A percentile compares a stretch with the other conserved stretches of the same genome.
These are phyloP conservation scores for Drosophila helvetica DNA, from an alignment of 2,888 invertebrate genomes.

Conservation along the genomic window DNA sequence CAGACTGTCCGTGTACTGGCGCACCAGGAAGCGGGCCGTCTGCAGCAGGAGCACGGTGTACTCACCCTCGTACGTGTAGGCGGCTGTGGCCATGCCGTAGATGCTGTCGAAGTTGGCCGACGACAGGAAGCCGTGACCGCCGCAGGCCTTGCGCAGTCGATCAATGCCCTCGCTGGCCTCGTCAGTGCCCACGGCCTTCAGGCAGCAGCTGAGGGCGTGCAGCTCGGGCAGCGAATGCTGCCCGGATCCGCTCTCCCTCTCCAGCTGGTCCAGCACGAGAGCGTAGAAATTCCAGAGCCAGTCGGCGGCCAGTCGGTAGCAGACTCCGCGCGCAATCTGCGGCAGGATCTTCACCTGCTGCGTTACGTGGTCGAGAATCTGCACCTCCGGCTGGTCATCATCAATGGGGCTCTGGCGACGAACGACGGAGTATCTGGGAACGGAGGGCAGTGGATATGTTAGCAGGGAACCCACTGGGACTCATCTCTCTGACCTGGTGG, in stretches of 20 bases:
- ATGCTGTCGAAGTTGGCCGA: conserved; percentile 92
- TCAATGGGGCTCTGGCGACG: conserved; percentile 94
- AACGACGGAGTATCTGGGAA: conserved; percentile 89
- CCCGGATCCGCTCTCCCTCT: conserved; percentile 88
- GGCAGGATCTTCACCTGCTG: conserved; percentile 97
- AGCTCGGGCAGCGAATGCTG: conserved; percentile 87
- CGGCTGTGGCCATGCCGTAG: conserved; percentile 92
- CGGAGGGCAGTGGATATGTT: neutral
- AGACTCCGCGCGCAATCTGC: conserved; percentile 91
- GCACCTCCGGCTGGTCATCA: conserved; percentile 88
- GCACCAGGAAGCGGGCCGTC: conserved; percentile 92
- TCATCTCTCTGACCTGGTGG: conserved; percentile 87
- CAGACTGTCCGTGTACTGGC: conserved; percentile 88
- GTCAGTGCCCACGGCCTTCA: conserved; percentile 93
- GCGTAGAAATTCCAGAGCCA: conserved; percentile 93
- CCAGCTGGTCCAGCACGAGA: conserved; percentile 90
- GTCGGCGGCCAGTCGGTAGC: conserved; percentile 89
- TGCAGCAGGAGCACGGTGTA: conserved; percentile 96
- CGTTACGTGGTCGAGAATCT: conserved; percentile 95
- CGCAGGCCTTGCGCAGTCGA: conserved; percentile 94
- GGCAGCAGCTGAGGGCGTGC: conserved; percentile 94
- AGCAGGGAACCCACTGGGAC: neutral
- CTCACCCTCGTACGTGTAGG: conserved; percentile 97
- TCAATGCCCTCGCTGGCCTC: conserved; percentile 91
- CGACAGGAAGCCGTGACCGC: conserved; percentile 97